phyloP scores from a whole-genome alignment of 2,888 invertebrate genomes.

The Crocallis elinguaria region DNA sequence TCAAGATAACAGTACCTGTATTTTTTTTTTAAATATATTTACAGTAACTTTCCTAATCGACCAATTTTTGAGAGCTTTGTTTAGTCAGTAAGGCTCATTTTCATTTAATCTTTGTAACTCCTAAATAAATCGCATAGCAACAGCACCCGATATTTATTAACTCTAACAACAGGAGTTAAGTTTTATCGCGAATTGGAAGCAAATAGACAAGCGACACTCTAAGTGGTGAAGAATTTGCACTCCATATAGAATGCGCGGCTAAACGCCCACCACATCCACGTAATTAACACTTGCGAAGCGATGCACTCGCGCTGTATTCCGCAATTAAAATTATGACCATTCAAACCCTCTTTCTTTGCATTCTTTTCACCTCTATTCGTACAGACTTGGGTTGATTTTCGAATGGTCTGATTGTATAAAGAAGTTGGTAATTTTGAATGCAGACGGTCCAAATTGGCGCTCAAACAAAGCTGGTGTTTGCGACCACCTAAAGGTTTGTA shows the following conservation, averaged over 20 bases:
- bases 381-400: conserved; percentile 33
- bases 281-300: conserved; percentile 76
- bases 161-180: conserved; percentile 11
- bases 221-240: conserved; percentile 61
- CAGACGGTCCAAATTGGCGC: conserved; percentile 69
- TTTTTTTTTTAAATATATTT: too few species aligned
- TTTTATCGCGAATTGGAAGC: conserved; percentile 11
- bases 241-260: conserved; percentile 67
- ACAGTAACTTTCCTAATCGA: too few species aligned
- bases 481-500: conserved; percentile 79
- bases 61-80: too few species aligned
- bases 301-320: conserved; percentile 59
- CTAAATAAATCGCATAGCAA: conserved; percentile 24
- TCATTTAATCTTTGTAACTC: conserved; percentile 3
- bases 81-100: too few species aligned
- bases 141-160: not conserved
- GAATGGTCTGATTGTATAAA: conserved; percentile 25
- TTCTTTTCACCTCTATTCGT: conserved; percentile 25
- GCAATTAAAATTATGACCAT: conserved; percentile 70
- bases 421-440: conserved; percentile 52
- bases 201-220: conserved; percentile 24
- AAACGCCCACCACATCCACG: conserved; percentile 60
- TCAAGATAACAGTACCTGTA: too few species aligned
- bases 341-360: conserved; percentile 9
- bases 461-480: conserved; percentile 77